Evolutionary conservation across 2,888 invertebrate species (phyloP).

Genomic region (Aethes cnicana): DNA sequence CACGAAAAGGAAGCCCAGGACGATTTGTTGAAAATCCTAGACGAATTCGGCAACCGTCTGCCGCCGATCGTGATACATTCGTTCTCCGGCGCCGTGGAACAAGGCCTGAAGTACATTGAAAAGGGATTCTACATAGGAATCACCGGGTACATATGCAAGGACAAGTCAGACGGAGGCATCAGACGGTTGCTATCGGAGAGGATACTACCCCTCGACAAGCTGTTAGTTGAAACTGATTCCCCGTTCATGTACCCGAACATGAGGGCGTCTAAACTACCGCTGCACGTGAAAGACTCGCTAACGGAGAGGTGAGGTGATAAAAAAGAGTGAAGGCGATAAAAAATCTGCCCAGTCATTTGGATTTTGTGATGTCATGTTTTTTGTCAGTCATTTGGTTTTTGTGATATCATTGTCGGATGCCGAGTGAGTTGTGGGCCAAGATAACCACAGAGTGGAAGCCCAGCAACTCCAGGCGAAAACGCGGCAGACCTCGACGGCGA

Average conservation of each 20-base stretch:
- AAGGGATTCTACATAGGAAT: constrained; percentile 92
- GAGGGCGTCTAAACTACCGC: constrained; percentile 94
- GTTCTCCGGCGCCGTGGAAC: constrained; percentile 93
- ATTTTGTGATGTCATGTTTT: background rate
- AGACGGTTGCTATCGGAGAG: constrained; percentile 91
- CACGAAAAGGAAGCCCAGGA: constrained; percentile 96
- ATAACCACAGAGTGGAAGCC: no score
- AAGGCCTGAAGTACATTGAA: constrained; percentile 90
- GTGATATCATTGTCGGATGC: no score
- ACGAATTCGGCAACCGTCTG: constrained; percentile 72
- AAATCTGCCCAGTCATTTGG: background rate
- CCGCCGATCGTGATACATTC: constrained; percentile 95
- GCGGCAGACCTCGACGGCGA: no score
- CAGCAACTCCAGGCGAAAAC: no score
- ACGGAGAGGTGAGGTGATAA: constrained; percentile 86
- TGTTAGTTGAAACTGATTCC: constrained; percentile 95
- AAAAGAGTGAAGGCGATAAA: background rate
- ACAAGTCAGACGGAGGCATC: constrained; percentile 95
- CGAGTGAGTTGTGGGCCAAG: no score
- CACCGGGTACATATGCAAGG: constrained; percentile 90
- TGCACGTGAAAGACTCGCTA: constrained; percentile 92
- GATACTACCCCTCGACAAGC: constrained; percentile 90
- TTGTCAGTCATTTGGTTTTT: no score
- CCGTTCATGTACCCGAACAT: constrained; percentile 98
- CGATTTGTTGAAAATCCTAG: constrained; percentile 89